Percentiles rank a stretch among this genome's conserved stretches.
phyloP scores from a whole-genome alignment of 2,113 vertebrate species.

The Triplophysa siluroides region DNA sequence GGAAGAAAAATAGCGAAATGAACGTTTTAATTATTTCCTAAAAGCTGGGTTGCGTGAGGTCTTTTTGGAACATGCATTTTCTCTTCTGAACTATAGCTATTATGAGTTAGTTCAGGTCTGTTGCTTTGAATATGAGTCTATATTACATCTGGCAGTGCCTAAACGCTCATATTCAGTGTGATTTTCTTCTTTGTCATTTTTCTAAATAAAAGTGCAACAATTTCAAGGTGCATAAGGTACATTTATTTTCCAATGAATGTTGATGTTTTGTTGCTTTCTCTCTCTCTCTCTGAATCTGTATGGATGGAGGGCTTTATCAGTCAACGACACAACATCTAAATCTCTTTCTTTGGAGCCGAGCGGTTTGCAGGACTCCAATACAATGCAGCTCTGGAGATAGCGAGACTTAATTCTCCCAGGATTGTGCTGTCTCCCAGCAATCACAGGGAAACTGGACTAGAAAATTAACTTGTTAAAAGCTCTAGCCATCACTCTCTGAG shows the following conservation, averaged over 20 bases:
- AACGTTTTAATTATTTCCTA: not conserved
- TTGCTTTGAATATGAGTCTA: too few species aligned
- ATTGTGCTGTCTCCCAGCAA: conserved; percentile 59
- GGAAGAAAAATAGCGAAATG: not conserved
- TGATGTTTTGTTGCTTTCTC: not conserved
- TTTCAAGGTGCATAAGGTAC: not conserved
- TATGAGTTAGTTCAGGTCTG: too few species aligned
- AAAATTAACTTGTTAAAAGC: conserved; percentile 69
- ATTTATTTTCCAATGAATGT: not conserved
- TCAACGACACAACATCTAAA: conserved; percentile 52
- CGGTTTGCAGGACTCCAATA: conserved; percentile 51
- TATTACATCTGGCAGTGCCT: too few species aligned
- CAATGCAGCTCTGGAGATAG: conserved; percentile 57
- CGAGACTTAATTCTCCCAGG: conserved; percentile 56
- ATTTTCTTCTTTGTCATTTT: too few species aligned
- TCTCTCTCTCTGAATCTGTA: conserved; percentile 41
- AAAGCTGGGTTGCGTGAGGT: not conserved
- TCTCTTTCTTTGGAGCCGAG: conserved; percentile 42
- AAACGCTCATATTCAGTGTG: too few species aligned
- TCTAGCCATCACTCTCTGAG: conserved; percentile 62
- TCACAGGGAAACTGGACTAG: conserved; percentile 62
- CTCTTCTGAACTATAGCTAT: not conserved
- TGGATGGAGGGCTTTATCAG: conserved; percentile 49
- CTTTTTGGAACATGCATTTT: not conserved
- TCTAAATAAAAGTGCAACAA: too few species aligned